These are phyloP conservation scores for Nudaria mundana DNA, from an alignment of 2,888 invertebrate genomes.

Conservation along the genomic window DNA sequence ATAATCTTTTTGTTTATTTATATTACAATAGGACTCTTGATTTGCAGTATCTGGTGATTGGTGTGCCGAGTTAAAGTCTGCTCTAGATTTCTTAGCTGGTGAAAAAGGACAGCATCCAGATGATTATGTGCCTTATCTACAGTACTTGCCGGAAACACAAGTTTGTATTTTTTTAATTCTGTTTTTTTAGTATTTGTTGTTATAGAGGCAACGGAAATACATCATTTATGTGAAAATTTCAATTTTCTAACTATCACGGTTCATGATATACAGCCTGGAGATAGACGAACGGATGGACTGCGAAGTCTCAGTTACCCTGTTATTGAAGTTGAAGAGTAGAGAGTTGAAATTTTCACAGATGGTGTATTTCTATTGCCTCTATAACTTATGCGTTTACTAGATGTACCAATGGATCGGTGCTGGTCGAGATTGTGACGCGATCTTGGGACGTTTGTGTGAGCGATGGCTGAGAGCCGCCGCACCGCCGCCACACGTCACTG, in stretches of 20 bases:
- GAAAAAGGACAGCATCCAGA: slow-evolving; percentile 90
- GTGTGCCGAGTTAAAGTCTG: slow-evolving; percentile 88
- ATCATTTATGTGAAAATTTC: no score
- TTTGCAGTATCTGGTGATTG: slow-evolving; percentile 85
- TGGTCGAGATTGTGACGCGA: slow-evolving; percentile 92
- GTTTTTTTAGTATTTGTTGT: no score
- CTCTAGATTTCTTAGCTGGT: slow-evolving; percentile 91
- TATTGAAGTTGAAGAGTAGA: no score
- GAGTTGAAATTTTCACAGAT: no score
- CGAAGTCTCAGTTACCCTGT: no score
- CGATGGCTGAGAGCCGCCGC: slow-evolving; percentile 87
- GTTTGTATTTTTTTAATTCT: slow-evolving; percentile 58
- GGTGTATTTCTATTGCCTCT: no score
- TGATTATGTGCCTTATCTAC: slow-evolving; percentile 94
- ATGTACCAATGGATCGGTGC: slow-evolving; percentile 97
- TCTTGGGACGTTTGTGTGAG: slow-evolving; percentile 87
- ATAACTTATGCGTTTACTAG: no score
- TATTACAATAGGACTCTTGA: no score
- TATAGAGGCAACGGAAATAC: no score
- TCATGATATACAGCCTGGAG: no score
- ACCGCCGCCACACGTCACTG: slow-evolving; percentile 43
- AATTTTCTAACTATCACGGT: no score
- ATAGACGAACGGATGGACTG: no score
- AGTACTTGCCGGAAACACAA: slow-evolving; percentile 87
- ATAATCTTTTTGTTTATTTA: not conserved